Evolutionary conservation across 2,113 vertebrate species (phyloP), one percentile per base, ranked within the genome.

Genomic region (Solenodon paradoxus): DNA sequence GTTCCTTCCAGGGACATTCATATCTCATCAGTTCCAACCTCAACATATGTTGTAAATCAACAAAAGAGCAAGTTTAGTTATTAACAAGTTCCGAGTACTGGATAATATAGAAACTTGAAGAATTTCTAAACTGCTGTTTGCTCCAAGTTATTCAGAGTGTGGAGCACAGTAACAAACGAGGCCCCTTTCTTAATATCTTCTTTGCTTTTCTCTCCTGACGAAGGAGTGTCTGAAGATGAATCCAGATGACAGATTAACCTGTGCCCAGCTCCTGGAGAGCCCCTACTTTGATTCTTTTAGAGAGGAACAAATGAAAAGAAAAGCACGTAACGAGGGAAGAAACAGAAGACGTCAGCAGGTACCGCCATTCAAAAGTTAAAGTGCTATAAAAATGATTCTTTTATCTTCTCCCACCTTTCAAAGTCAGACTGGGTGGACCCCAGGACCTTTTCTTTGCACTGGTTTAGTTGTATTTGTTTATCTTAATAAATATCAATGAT

Each of bases 191-290:
- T 26, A 82, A 17, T 17, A 47, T 20, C 72, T 30, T 38, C 30
- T 93, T 83, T 90, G 57, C 32, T 83, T 81, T 83, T 40, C 86
- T 94, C 0, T 38, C 68, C 42, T 77, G 75, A 63, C 32, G 7
- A 71, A 99, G 99, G 98, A 97, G 12, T 99, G 99, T 88, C 97
- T 99, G 93, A 97, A 95, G 89, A 99, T 99, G 99, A 98, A 99
- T 94, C 99, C 99, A 1, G 98, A 98, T 2, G 98, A 99, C 96
- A 98, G 99, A 8, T 96, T 98, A 83, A 98, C 98, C 63, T 99
- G 99, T 40, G 99, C 98, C 95, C 98, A 99, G 92, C 98, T 99
- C 77, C 98, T 99, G 69, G 98, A 99, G 75, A 99, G 98, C 19
- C 96, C 98, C 26, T 99, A 99, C 97, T 99, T 99, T 82, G 98